phyloP scores from a whole-genome alignment of 2,888 invertebrate species.

The Mycalesis mineus region DNA sequence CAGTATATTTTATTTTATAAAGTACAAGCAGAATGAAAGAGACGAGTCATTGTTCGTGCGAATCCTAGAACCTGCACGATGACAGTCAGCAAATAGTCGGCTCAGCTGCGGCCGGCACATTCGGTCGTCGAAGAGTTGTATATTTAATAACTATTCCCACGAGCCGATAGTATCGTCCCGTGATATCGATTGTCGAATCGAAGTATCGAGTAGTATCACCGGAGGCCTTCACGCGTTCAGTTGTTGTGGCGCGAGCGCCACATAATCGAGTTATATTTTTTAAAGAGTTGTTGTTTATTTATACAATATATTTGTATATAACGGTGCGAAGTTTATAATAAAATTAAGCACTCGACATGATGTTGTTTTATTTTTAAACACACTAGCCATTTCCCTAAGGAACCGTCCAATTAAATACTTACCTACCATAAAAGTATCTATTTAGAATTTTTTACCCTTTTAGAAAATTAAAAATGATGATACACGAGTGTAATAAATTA shows the following conservation, averaged over 20 bases:
- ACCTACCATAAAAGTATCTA: too few relatives aligned
- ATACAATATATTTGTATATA: constrained; percentile 76
- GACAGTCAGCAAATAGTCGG: too few relatives aligned
- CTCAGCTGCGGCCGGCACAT: too few relatives aligned
- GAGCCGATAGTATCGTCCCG: not conserved
- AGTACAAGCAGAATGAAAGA: too few relatives aligned
- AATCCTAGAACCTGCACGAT: too few relatives aligned
- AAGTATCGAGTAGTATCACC: constrained; percentile 14
- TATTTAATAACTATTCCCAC: not conserved
- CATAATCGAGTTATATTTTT: constrained; percentile 67
- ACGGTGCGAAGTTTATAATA: constrained; percentile 69
- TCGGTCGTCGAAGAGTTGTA: not conserved
- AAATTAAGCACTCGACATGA: constrained; percentile 62
- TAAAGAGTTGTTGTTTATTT: constrained; percentile 76
- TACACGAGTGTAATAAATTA: too few relatives aligned
- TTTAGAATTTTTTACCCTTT: too few relatives aligned
- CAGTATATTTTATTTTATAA: too few relatives aligned
- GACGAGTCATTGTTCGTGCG: too few relatives aligned
- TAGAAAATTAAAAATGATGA: too few relatives aligned
- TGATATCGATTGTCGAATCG: not conserved
- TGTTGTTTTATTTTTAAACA: constrained; percentile 45
- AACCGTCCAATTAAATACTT: too few relatives aligned
- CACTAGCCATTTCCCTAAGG: too few relatives aligned
- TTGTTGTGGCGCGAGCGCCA: constrained; percentile 37
- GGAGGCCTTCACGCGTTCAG: constrained; percentile 60